Percentiles rank a stretch among this genome's conserved stretches.
phyloP scores from a whole-genome alignment of 2,113 vertebrate species.

The Hirundichthys speculiger region DNA sequence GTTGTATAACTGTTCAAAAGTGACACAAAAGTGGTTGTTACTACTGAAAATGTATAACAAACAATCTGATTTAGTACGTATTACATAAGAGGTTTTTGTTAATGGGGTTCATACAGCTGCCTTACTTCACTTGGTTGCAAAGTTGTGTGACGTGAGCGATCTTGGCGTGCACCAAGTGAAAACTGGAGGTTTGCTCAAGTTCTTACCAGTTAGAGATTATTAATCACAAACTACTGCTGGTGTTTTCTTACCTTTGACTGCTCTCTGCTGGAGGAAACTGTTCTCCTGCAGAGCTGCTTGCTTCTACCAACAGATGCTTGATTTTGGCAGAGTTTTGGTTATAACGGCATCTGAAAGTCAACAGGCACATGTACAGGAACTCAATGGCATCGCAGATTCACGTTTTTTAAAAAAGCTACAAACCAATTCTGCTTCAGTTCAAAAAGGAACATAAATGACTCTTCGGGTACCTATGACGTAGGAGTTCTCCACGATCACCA shows the following conservation, averaged over 20 bases:
- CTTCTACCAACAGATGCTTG: conserved; percentile 12
- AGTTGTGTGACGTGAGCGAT: too few relatives aligned
- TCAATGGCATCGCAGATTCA: neutral
- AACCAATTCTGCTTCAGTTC: too few relatives aligned
- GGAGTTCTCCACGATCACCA: conserved; percentile 77
- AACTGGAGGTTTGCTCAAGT: too few relatives aligned
- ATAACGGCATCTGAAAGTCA: conserved; percentile 66
- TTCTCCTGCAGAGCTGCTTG: neutral
- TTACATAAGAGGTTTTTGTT: too few relatives aligned
- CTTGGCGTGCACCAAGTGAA: too few relatives aligned
- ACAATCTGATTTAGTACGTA: too few relatives aligned
- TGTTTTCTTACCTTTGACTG: conserved; percentile 60
- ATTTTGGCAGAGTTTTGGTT: conserved; percentile 33
- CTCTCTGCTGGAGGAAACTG: conserved; percentile 39
- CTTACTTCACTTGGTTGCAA: neutral
- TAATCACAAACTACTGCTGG: neutral
- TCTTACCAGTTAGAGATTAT: too few relatives aligned
- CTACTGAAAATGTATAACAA: too few relatives aligned
- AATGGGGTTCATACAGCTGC: too few relatives aligned
- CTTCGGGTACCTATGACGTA: conserved; percentile 79
- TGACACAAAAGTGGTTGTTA: too few relatives aligned
- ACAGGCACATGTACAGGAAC: conserved; percentile 1
- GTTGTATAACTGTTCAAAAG: too few relatives aligned
- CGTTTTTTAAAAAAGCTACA: neutral
- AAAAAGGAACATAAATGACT: neutral